These are phyloP conservation scores for Phengaris alcon DNA, from an alignment of 2,888 invertebrate genomes.

Conservation along the genomic window DNA sequence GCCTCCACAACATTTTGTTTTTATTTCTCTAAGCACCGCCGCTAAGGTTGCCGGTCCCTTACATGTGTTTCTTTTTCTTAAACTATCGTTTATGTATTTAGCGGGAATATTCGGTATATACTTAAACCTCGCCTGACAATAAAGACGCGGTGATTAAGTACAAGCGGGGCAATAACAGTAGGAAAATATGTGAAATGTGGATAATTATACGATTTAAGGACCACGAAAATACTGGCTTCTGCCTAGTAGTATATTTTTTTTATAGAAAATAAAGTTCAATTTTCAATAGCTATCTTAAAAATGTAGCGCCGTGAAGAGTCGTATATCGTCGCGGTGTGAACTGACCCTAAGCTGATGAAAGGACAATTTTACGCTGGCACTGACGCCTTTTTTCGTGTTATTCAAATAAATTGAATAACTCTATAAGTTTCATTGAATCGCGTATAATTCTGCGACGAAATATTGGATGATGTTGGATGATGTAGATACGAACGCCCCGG, in stretches of 20 bases:
- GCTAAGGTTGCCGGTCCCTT: not conserved
- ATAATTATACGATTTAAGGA: too few relatives aligned
- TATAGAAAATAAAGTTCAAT: too few relatives aligned
- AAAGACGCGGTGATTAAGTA: too few relatives aligned
- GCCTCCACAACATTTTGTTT: not conserved
- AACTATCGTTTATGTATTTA: too few relatives aligned
- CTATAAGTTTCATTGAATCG: conserved; percentile 23
- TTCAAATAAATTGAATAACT: conserved; percentile 3
- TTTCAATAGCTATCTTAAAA: too few relatives aligned
- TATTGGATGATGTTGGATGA: conserved; percentile 18
- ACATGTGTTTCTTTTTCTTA: not conserved
- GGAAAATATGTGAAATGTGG: too few relatives aligned
- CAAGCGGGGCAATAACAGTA: too few relatives aligned
- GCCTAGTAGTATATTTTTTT: too few relatives aligned
- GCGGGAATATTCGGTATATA: too few relatives aligned
- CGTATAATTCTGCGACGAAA: conserved; percentile 23
- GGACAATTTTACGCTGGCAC: not conserved
- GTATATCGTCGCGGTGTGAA: not conserved
- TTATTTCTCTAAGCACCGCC: not conserved
- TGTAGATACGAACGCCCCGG: conserved; percentile 13
- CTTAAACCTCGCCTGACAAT: too few relatives aligned
- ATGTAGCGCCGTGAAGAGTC: too few relatives aligned
- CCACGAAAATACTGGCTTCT: too few relatives aligned
- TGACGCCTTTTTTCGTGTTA: not conserved
- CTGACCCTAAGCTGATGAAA: not conserved